A percentile compares a stretch with the other conserved stretches of the same genome.
Evolutionary conservation across 2,113 vertebrate genomes (phyloP).

Genomic region (Oncorhynchus masou): DNA sequence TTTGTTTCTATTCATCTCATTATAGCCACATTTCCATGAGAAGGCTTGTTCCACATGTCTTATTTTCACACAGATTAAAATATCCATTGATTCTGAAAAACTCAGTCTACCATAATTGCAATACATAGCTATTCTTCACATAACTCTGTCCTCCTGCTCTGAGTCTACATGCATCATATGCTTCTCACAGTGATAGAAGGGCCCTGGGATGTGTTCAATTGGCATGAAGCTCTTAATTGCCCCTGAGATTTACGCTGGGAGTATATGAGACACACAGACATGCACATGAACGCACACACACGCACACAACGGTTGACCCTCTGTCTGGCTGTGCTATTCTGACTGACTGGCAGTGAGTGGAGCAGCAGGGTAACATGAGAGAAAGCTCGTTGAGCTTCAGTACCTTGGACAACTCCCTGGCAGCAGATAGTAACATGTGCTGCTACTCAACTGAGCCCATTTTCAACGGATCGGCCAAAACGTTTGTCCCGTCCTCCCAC

Average conservation of each 20-base stretch:
- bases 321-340: too few species aligned
- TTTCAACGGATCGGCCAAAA: too few species aligned
- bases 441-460: background rate
- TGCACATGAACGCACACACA: too few species aligned
- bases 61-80: conserved; percentile 24
- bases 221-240: background rate
- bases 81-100: conserved; percentile 43
- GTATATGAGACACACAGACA: too few species aligned
- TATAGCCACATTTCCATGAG: conserved; percentile 55
- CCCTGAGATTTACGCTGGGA: too few species aligned
- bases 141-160: conserved; percentile 13
- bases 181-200: background rate
- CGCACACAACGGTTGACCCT: too few species aligned
- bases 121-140: conserved; percentile 35
- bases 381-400: background rate
- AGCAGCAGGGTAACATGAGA: too few species aligned
- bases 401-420: too few species aligned
- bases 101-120: conserved; percentile 38
- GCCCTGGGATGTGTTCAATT: background rate
- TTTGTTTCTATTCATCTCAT: conserved; percentile 43
- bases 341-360: too few species aligned
- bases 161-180: background rate
- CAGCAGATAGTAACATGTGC: background rate
- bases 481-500: background rate
- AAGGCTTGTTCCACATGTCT: conserved; percentile 24